These are phyloP conservation scores for Anolis apletophallus DNA, from an alignment of 2,797 vertebrate species.

Conservation along the genomic window DNA sequence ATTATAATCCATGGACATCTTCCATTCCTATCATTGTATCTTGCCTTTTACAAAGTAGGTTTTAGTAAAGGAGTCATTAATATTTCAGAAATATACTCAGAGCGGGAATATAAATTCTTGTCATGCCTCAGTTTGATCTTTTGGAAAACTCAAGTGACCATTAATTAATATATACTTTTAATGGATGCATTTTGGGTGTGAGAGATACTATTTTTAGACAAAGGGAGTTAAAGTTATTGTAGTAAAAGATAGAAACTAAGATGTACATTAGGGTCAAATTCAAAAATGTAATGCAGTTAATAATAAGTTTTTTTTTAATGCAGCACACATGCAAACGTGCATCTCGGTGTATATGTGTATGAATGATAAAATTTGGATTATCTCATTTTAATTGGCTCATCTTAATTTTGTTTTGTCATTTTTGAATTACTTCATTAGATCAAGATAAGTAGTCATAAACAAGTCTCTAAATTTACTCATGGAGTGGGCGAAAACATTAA, in stretches of 20 bases:
- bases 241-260: background rate
- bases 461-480: background rate
- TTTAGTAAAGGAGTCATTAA: background rate
- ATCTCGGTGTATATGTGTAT: no score
- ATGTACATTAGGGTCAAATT: background rate
- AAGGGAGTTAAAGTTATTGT: background rate
- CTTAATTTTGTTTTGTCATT: no score
- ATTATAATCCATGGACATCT: slow-evolving; percentile 10
- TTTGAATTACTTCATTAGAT: background rate
- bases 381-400: no score
- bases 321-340: background rate
- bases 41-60: background rate
- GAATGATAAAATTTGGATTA: background rate
- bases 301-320: background rate
- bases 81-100: background rate
- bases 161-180: background rate
- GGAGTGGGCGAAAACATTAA: background rate
- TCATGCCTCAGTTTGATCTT: background rate
- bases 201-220: background rate
- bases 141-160: background rate
- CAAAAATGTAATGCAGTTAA: background rate
- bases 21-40: background rate
- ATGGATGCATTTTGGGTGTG: background rate
- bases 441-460: background rate
- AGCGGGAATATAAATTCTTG: slow-evolving; percentile 5